Evolutionary conservation across 2,888 invertebrate genomes (phyloP).

Genomic region (Didymodactylos carnosus): DNA sequence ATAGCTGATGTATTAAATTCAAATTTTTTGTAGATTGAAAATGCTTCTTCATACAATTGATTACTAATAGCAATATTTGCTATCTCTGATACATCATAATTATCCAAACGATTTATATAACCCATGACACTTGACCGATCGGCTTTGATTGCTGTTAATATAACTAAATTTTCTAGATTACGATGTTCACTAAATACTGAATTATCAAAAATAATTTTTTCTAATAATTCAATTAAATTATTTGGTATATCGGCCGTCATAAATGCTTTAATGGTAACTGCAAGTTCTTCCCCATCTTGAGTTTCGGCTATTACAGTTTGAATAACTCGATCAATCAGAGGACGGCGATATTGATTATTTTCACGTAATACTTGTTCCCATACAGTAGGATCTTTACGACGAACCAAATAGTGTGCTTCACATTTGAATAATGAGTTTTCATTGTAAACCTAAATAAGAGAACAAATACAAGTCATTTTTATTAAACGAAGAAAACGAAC

Average conservation of each 20-base stretch:
- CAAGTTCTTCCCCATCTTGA: conserved; percentile 97
- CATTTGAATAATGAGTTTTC: conserved; percentile 98
- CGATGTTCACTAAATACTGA: conserved; percentile 91
- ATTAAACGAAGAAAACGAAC: too few species aligned
- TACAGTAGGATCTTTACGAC: conserved; percentile 73
- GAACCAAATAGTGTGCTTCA: conserved; percentile 84
- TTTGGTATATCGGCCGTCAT: conserved; percentile 99
- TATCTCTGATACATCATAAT: conserved; percentile 98
- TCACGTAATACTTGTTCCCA: conserved; percentile 88
- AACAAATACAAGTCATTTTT: too few species aligned
- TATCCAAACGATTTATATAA: conserved; percentile 90
- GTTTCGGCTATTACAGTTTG: conserved; percentile 96
- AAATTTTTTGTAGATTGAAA: conserved; percentile 98
- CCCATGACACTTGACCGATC: conserved; percentile 97
- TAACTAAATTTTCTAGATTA: conserved; percentile 84
- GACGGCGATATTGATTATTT: conserved; percentile 73
- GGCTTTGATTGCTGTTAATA: conserved; percentile 93
- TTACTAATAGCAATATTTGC: conserved; percentile 96
- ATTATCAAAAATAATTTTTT: conserved; percentile 93
- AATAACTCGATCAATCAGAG: conserved; percentile 86
- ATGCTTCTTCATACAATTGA: conserved; percentile 91
- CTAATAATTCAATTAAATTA: conserved; percentile 85
- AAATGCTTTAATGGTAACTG: conserved; percentile 95
- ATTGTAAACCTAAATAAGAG: conserved; percentile 71
- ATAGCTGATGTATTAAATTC: conserved; percentile 98